These are phyloP conservation scores for Cheilinus undulatus DNA, from an alignment of 2,113 vertebrate genomes.

Conservation along the genomic window DNA sequence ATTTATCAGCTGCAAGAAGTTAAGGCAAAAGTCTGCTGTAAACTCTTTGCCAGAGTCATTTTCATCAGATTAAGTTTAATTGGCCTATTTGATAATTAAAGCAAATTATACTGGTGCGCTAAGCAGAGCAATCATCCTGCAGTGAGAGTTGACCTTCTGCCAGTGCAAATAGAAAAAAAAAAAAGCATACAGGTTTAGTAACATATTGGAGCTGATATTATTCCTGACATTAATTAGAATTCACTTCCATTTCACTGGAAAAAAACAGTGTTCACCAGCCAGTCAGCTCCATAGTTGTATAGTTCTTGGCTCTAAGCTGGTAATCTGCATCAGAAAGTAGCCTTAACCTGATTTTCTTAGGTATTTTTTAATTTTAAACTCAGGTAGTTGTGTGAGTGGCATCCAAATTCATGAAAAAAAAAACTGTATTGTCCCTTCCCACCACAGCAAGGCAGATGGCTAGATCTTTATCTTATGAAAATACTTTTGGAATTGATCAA, in stretches of 20 bases:
- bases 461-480: too few relatives aligned
- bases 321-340: background rate
- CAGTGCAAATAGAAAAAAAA: constrained; percentile 68
- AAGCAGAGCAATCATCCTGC: constrained; percentile 47
- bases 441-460: too few relatives aligned
- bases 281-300: background rate
- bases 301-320: constrained; percentile 1
- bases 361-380: too few relatives aligned
- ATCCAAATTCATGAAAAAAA: too few relatives aligned
- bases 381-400: too few relatives aligned
- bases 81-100: constrained; percentile 75
- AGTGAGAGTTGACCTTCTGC: constrained; percentile 44
- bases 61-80: constrained; percentile 71
- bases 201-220: constrained; percentile 47
- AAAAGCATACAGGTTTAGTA: constrained; percentile 52
- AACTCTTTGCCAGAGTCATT: constrained; percentile 63
- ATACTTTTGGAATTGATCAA: too few relatives aligned
- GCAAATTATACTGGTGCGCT: constrained; percentile 58
- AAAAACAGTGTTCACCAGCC: constrained; percentile 10
- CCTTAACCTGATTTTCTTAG: too few relatives aligned
- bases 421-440: too few relatives aligned
- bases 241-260: constrained; percentile 42
- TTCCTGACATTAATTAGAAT: constrained; percentile 60
- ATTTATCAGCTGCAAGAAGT: constrained; percentile 46
- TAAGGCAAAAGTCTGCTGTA: constrained; percentile 20